Base-by-base conservation (phyloP, 2,113 vertebrate genomes). In the Peromyscus californicus region DNA sequence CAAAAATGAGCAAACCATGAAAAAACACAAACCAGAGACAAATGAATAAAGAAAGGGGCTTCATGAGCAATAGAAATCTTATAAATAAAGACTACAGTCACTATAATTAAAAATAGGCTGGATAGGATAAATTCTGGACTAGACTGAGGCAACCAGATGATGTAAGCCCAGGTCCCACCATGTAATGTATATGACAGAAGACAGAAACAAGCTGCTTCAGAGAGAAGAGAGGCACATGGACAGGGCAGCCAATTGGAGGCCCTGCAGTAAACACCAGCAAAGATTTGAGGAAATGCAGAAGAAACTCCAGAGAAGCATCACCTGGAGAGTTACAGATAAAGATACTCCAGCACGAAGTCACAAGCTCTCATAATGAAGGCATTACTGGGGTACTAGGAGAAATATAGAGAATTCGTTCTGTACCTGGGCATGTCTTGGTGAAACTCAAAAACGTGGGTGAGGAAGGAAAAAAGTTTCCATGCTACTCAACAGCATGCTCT, bases 121-220 rank as follows among this genome's bases (percentile, higher is more conserved):
- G n/a, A 10, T 8, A 59, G 59, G 67, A 59, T 84, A 93, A 90
- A 91, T 72, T 88, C 33, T 92, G 92, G 94, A 94, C 19, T 72
- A n/a, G 61, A 79, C 26, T 21, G 4, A 79, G 33, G 67, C 31
- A 57, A 87, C 83, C 51, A 59, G 24, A 74, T 57, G 0, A 7
- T 67, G 79, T 1, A 59, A 69, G 72, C 2, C 48, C 48, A 54
- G 33, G 29, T 17, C 31, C 21, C 21, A 4, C 4, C 48, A 1
- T 22, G 39, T 21, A 82, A 57, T 29, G 4, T 7, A 4, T 39
- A 13, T 22, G 63, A 88, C 17, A 29, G 57, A 29, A 74, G 82
- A 2, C 84, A 88, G 61, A 88, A 31, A 51, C 19, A 22, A 57
- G 29, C 63, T 72, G 17, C 22, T 61, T 42, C 15, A 69, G 31